Conservation (phyloP, 2,888 invertebrate species). For the Cerceris rybyensis region DNA sequence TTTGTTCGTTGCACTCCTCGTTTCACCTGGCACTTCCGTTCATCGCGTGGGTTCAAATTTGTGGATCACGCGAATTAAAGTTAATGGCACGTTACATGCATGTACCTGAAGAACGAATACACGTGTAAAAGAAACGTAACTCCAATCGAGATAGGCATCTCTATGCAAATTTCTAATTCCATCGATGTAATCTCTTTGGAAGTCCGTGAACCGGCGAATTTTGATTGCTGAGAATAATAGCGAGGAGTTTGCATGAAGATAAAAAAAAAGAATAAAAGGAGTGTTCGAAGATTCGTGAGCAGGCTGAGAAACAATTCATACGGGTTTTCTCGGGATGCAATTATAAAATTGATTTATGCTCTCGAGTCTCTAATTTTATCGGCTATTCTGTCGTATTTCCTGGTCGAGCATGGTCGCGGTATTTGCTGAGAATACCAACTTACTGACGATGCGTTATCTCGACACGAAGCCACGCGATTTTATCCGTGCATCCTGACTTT, state of each 20-base stretch:
- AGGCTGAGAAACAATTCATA: too few relatives aligned
- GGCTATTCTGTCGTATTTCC: conserved; percentile 16
- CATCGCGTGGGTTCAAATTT: conserved; percentile 43
- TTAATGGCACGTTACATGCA: conserved; percentile 24
- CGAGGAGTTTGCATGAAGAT: neutral
- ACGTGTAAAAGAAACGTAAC: conserved; percentile 33
- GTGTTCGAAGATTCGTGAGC: neutral
- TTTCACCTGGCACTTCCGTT: conserved; percentile 44
- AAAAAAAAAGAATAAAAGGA: neutral
- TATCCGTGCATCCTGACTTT: conserved; percentile 74
- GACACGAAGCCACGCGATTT: conserved; percentile 69
- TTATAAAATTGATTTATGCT: neutral
- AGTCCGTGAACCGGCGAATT: neutral
- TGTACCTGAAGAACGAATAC: conserved; percentile 17
- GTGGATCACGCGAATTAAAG: conserved; percentile 43
- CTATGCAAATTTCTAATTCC: conserved; percentile 34
- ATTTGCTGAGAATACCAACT: conserved; percentile 53
- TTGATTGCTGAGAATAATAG: conserved; percentile 27
- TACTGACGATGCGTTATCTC: conserved; percentile 71
- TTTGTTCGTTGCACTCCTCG: conserved; percentile 25
- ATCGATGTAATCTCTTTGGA: conserved; percentile 27
- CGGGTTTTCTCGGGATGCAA: too few relatives aligned
- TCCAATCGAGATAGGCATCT: conserved; percentile 44
- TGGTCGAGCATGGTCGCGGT: conserved; percentile 63
- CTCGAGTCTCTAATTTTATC: neutral